phyloP scores from a whole-genome alignment of 2,888 invertebrate genomes.

The Hemaris fuciformis region DNA sequence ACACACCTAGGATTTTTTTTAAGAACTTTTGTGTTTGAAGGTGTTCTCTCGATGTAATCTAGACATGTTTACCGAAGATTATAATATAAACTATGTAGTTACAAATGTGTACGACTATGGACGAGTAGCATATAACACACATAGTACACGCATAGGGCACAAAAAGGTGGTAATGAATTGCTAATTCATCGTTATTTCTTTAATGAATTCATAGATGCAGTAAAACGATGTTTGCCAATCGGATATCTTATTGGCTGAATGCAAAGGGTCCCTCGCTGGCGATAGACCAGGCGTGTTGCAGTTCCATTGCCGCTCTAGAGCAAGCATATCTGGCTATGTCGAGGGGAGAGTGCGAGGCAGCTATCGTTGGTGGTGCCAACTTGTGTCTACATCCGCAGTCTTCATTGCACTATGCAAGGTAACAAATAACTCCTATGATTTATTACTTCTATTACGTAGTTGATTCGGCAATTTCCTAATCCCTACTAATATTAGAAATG shows the following conservation, averaged over 20 bases:
- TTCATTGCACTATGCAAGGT: slow-evolving; percentile 34
- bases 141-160: no score
- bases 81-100: no score
- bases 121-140: no score
- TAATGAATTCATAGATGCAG: slow-evolving; percentile 28
- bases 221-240: slow-evolving; percentile 52
- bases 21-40: no score
- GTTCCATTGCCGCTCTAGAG: slow-evolving; percentile 44
- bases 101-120: no score
- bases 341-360: slow-evolving; percentile 58
- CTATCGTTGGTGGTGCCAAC: slow-evolving; percentile 80
- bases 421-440: not conserved
- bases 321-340: slow-evolving; percentile 44
- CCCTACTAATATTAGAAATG: no score
- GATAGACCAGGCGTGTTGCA: slow-evolving; percentile 48
- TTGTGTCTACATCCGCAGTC: slow-evolving; percentile 58
- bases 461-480: no score
- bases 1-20: no score
- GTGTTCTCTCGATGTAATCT: no score
- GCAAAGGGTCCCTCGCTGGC: slow-evolving; percentile 49
- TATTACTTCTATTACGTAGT: not conserved
- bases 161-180: no score
- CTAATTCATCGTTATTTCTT: no score
- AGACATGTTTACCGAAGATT: no score
- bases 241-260: slow-evolving; percentile 54